These are phyloP conservation scores for Hipposideros larvatus DNA, from an alignment of 2,797 vertebrate genomes.

Conservation along the genomic window DNA sequence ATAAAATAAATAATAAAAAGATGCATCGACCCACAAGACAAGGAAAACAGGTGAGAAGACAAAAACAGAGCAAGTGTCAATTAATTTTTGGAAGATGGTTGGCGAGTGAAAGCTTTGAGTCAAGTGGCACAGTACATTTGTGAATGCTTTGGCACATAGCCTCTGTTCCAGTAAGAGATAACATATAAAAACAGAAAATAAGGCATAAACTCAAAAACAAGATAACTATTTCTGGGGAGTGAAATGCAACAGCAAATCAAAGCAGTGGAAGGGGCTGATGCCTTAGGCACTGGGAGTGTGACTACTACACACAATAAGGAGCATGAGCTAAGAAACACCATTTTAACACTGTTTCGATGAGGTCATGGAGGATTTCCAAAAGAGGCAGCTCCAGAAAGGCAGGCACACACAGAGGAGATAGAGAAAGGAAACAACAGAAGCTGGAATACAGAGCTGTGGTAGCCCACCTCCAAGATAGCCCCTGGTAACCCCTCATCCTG, in stretches of 20 bases:
- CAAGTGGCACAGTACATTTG: neutral
- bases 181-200: neutral
- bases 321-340: neutral
- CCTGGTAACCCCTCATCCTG: fast-evolving
- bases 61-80: neutral
- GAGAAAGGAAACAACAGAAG: neutral
- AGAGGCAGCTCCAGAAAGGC: neutral
- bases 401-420: neutral
- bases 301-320: neutral
- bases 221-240: neutral
- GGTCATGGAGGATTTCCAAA: neutral
- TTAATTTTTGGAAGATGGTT: neutral
- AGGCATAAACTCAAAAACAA: neutral
- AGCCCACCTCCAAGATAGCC: too few relatives aligned
- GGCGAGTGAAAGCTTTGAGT: neutral
- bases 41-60: neutral
- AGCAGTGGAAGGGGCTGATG: too few relatives aligned
- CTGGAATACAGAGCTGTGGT: neutral
- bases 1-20: neutral
- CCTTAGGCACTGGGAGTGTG: neutral
- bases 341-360: neutral
- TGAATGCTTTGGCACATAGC: neutral
- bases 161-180: neutral
- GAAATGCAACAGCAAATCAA: neutral
- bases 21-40: neutral